Evolutionary conservation across 2,113 vertebrate genomes (phyloP).

Genomic region (Ceyx melanurus): DNA sequence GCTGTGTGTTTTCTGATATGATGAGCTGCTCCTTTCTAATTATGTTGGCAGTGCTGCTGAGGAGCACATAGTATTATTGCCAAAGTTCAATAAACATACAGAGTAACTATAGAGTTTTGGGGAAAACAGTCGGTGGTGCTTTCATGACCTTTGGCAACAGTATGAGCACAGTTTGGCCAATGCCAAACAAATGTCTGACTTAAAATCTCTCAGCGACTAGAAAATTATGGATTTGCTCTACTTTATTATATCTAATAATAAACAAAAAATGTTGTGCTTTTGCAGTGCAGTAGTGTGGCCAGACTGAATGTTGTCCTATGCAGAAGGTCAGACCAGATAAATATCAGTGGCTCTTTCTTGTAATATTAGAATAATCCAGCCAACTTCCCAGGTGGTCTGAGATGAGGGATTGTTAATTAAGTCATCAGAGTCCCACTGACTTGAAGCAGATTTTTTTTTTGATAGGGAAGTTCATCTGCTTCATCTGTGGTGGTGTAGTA

Average conservation of each 20-base stretch:
- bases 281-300: background rate
- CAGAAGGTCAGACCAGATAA: background rate
- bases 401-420: background rate
- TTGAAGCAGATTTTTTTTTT: background rate
- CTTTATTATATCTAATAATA: conserved; percentile 39
- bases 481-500: background rate
- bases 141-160: conserved; percentile 37
- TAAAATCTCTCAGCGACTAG: background rate
- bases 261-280: conserved; percentile 8
- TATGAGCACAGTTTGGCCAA: background rate
- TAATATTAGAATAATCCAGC: background rate
- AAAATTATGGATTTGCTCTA: conserved; percentile 33
- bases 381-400: background rate
- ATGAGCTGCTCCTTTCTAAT: conserved; percentile 11
- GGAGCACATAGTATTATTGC: conserved; percentile 15
- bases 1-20: conserved; percentile 32
- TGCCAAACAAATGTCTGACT: conserved; percentile 45
- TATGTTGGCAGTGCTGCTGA: conserved; percentile 37
- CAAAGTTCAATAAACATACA: conserved; percentile 49
- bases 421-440: background rate
- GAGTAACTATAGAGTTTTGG: conserved; percentile 45
- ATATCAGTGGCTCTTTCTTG: background rate
- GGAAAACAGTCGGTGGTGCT: background rate
- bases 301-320: background rate
- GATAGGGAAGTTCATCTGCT: background rate